phyloP scores from a whole-genome alignment of 2,888 invertebrate species.

The Tyria jacobaeae region DNA sequence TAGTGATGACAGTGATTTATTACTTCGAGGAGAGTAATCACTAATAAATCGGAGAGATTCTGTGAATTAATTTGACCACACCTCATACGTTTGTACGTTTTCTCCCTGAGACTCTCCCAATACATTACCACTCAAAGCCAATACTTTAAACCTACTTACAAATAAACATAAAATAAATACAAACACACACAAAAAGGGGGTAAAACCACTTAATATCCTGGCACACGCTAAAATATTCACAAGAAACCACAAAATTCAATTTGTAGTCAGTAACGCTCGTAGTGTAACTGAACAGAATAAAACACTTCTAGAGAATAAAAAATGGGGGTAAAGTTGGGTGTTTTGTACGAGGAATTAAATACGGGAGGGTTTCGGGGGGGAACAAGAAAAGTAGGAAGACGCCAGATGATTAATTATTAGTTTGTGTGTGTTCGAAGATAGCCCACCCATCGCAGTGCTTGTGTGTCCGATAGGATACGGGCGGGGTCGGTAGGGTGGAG shows the following conservation, averaged over 20 bases:
- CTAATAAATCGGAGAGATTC: too few species aligned
- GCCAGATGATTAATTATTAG: slow-evolving; percentile 86
- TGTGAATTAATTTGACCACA: too few species aligned
- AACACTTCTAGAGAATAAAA: slow-evolving; percentile 68
- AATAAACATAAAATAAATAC: slow-evolving; percentile 26
- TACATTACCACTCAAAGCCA: not conserved
- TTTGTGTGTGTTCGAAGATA: slow-evolving; percentile 84
- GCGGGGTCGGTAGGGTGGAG: slow-evolving; percentile 24
- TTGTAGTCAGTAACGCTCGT: slow-evolving; percentile 73
- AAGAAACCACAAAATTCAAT: slow-evolving; percentile 85
- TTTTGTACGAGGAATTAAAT: slow-evolving; percentile 82
- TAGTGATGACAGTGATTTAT: too few species aligned
- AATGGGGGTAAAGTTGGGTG: slow-evolving; percentile 63
- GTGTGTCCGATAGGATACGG: slow-evolving; percentile 43
- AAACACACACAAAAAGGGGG: slow-evolving; percentile 24
- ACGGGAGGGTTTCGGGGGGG: slow-evolving; percentile 62
- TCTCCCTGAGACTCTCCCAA: not conserved
- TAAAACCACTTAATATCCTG: slow-evolving; percentile 75
- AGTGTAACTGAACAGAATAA: slow-evolving; percentile 81
- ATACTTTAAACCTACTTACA: slow-evolving; percentile 6
- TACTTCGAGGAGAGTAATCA: too few species aligned
- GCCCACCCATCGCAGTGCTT: slow-evolving; percentile 52
- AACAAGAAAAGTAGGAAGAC: slow-evolving; percentile 69
- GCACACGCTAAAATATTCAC: slow-evolving; percentile 77
- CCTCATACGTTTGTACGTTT: not conserved